Evolutionary conservation across 1,140 invertebrate genomes (phyloP).

Genomic region (Drosophila fuyamai): DNA sequence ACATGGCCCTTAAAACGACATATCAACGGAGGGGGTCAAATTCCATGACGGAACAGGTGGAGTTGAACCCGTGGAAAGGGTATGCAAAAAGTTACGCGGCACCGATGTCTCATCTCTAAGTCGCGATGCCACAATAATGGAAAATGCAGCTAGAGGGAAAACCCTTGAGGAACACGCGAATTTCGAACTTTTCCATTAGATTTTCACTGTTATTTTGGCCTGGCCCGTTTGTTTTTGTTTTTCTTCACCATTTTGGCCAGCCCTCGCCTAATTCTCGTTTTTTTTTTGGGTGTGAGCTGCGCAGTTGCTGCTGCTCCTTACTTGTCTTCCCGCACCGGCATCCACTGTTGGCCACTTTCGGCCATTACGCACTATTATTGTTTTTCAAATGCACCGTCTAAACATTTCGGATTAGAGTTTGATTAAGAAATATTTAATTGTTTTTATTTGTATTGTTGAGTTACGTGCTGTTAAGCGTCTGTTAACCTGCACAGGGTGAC

Average conservation of each 20-base stretch:
- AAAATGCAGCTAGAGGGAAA: slow-evolving; percentile 8
- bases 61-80: slow-evolving; percentile 44
- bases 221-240: slow-evolving; percentile 64
- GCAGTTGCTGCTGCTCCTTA: slow-evolving; percentile 34
- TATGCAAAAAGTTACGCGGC: slow-evolving; percentile 64
- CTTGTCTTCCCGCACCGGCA: slow-evolving; percentile 23
- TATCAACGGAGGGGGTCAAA: slow-evolving; percentile 1
- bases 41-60: slow-evolving; percentile 18
- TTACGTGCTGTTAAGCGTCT: slow-evolving; percentile 3
- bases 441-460: slow-evolving; percentile 48
- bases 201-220: slow-evolving; percentile 32
- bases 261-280: slow-evolving; percentile 36
- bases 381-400: slow-evolving; percentile 4
- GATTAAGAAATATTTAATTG: slow-evolving; percentile 41
- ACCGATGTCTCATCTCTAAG: slow-evolving; percentile 55
- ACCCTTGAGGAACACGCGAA: background rate
- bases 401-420: background rate
- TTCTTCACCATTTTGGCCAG: slow-evolving; percentile 18
- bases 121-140: slow-evolving; percentile 42
- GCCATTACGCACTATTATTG: slow-evolving; percentile 2
- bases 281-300: slow-evolving; percentile 71
- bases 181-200: slow-evolving; percentile 1
- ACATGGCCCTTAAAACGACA: background rate
- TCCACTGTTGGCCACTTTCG: background rate
- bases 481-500: slow-evolving; percentile 9